Conservation (phyloP, 1,140 invertebrate species). For the Brachionus paranguensis region DNA sequence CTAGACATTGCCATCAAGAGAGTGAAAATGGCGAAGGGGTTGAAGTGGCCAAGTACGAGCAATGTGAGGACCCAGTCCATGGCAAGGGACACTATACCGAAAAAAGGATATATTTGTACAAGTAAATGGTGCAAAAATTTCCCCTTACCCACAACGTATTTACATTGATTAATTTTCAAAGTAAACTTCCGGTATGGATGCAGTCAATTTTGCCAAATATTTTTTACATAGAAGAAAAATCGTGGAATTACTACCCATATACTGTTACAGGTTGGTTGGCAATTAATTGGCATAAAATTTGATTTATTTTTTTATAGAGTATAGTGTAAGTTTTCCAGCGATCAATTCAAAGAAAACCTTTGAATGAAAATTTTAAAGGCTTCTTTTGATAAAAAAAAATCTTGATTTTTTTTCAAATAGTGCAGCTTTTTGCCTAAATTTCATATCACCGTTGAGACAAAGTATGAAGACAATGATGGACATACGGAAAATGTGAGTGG, state of each 20-base stretch:
- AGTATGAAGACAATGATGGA: slow-evolving; percentile 83
- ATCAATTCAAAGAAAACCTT: background rate
- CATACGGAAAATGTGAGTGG: slow-evolving; percentile 75
- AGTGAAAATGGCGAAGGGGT: slow-evolving; percentile 83
- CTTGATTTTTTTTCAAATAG: slow-evolving; percentile 57
- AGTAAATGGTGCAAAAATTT: slow-evolving; percentile 57
- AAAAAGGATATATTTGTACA: slow-evolving; percentile 81
- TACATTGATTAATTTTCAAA: slow-evolving; percentile 49
- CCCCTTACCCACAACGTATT: slow-evolving; percentile 41
- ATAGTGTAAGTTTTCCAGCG: background rate
- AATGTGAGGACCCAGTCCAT: slow-evolving; percentile 70
- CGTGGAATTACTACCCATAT: slow-evolving; percentile 89
- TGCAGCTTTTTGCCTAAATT: slow-evolving; percentile 87
- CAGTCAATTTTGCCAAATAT: slow-evolving; percentile 77
- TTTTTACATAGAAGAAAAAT: slow-evolving; percentile 86
- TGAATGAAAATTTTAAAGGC: background rate
- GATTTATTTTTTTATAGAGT: background rate
- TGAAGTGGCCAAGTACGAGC: slow-evolving; percentile 75
- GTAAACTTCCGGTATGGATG: slow-evolving; percentile 80
- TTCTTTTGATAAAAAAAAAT: background rate
- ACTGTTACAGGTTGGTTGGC: slow-evolving; percentile 64
- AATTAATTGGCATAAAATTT: background rate
- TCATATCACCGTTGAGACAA: slow-evolving; percentile 75
- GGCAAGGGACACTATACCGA: slow-evolving; percentile 82
- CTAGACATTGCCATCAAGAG: slow-evolving; percentile 81